Evolutionary conservation across 2,888 invertebrate species (phyloP).

Genomic region (Parasteatoda lunata): DNA sequence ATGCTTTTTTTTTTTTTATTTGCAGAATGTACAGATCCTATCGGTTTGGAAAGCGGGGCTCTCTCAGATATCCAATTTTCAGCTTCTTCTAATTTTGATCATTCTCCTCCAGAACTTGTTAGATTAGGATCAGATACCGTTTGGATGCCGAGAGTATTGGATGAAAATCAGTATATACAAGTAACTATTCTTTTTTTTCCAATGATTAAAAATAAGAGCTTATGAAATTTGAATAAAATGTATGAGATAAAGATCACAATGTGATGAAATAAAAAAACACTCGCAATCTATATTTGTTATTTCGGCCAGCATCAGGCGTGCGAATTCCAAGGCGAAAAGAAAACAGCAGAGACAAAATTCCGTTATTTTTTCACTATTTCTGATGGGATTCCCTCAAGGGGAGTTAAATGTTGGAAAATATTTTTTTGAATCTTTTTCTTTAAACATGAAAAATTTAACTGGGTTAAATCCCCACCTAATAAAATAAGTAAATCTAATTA

Average conservation of each 20-base stretch:
- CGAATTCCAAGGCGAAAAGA: no score
- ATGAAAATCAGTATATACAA: conserved; percentile 68
- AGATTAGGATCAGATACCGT: conserved; percentile 73
- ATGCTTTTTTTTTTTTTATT: background rate
- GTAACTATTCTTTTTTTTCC: conserved; percentile 30
- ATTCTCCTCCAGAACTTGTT: conserved; percentile 74
- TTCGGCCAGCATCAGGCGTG: no score
- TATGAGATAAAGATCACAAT: background rate
- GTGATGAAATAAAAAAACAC: no score
- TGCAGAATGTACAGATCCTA: conserved; percentile 77
- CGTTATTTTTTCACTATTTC: no score
- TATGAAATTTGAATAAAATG: background rate
- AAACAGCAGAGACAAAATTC: no score
- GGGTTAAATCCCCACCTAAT: no score
- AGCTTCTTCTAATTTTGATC: conserved; percentile 78
- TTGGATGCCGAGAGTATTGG: conserved; percentile 71
- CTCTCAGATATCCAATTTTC: conserved; percentile 81
- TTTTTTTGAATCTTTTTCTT: no score
- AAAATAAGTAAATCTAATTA: no score
- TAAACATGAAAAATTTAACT: no score
- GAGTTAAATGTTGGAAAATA: no score
- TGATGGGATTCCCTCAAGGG: no score
- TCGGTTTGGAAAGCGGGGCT: conserved; percentile 81
- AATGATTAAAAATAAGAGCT: background rate
- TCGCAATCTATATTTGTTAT: no score